Evolutionary conservation across 2,888 invertebrate species (phyloP), one percentile per base, ranked within the genome.

Genomic region (Drosophila mimica): DNA sequence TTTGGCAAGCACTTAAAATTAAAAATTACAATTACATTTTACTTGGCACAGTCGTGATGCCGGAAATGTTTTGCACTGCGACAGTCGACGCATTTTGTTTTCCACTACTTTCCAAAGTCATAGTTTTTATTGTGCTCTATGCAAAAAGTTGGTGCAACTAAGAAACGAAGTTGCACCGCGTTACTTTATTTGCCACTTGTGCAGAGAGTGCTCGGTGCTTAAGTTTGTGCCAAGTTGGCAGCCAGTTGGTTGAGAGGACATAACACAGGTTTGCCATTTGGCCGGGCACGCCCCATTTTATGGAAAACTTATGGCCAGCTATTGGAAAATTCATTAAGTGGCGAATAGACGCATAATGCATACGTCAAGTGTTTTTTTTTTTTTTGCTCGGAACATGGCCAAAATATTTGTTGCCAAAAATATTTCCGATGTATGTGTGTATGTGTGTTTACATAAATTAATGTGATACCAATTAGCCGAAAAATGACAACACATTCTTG

Each of bases 21-120:
- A 89, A 85, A 87, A 87, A 87, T 86, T 88, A 86, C 88, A 87
- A 88, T 88, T 87, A 86, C 86, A 86, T 85, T 88, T 83, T 70
- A 81, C 77, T 87, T 87, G 86, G 86, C 86, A 83, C 49, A 38
- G 59, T 28, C 52, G 36, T 52, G 57, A 51, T 64, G 57, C 51
- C 69, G 73, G 63, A 75, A 60, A 78, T 33, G 46, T 76, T 83
- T 70, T 69, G 60, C 67, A 71, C 64, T 85, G 70, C 86, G 81
- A 75, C 83, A 81, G 82, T 49, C 68, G 68, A 65, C 60, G 59
- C 33, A 28, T 69, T 71, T 73, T 79, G 77, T 79, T 76, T 79
- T 74, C 80, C 70, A 62, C 34, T 38, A 46, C 30, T 52, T 57
- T 30, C 38, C 25, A 25, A 46, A 46, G 46, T 34, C 51, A 15